phyloP scores from a whole-genome alignment of 2,888 invertebrate species.

The Drosophila emarginata region DNA sequence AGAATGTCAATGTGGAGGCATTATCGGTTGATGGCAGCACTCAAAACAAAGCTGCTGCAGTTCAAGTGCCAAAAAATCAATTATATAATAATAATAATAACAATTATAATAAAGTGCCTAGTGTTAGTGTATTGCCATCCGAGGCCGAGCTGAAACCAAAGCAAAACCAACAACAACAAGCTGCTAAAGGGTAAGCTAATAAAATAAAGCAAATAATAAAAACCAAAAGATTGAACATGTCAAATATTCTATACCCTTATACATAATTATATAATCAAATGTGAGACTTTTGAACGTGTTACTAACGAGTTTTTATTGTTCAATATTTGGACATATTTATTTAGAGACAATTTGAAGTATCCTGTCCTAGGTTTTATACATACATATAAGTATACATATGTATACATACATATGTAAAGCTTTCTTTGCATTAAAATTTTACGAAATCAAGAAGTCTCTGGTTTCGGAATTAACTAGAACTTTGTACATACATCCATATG shows the following conservation, averaged over 20 bases:
- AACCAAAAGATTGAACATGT: not conserved
- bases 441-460: no score
- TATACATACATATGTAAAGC: not conserved
- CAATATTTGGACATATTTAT: no score
- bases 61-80: constrained; percentile 60
- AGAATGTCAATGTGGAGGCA: constrained; percentile 54
- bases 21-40: constrained; percentile 22
- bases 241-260: constrained; percentile 12
- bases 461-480: no score
- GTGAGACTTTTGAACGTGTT: no score
- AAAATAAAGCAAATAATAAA: constrained; percentile 30
- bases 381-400: no score
- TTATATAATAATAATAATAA: constrained; percentile 46
- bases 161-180: constrained; percentile 24
- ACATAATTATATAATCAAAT: no score
- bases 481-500: no score
- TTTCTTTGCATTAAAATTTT: no score
- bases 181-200: constrained; percentile 34
- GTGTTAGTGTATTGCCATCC: constrained; percentile 38
- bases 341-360: no score
- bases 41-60: constrained; percentile 16
- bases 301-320: no score
- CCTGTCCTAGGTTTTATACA: no score
- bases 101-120: constrained; percentile 35
- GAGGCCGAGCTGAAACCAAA: constrained; percentile 42